A percentile compares a stretch with the other conserved stretches of the same genome.
These are phyloP conservation scores for Dinoponera quadriceps DNA, from an alignment of 1,140 invertebrate species.

Conservation along the genomic window DNA sequence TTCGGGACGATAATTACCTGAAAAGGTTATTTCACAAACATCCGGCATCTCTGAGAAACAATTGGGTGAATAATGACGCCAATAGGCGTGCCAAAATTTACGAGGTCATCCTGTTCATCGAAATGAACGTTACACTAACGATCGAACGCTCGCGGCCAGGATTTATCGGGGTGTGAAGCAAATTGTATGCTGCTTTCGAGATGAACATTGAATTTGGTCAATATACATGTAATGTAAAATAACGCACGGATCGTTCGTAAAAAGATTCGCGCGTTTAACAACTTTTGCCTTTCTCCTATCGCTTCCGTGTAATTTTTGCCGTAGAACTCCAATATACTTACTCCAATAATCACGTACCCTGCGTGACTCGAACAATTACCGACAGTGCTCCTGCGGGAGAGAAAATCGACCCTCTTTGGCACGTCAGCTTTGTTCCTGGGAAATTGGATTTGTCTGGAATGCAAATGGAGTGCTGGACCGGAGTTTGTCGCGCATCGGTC, in stretches of 20 bases:
- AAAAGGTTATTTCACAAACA: background rate
- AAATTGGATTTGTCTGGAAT: conserved; percentile 78
- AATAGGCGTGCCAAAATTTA: conserved; percentile 9
- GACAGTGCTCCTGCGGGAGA: conserved; percentile 59
- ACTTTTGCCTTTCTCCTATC: conserved; percentile 52
- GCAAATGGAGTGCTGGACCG: conserved; percentile 72
- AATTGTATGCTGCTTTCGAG: conserved; percentile 35
- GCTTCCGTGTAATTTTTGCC: conserved; percentile 53
- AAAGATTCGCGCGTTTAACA: conserved; percentile 59
- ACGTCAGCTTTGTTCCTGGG: conserved; percentile 70
- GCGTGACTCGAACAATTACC: conserved; percentile 70
- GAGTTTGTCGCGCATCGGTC: conserved; percentile 53
- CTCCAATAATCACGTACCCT: conserved; percentile 66
- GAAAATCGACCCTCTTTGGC: conserved; percentile 62
- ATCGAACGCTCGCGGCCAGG: conserved; percentile 7
- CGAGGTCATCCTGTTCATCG: background rate
- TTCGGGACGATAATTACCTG: background rate
- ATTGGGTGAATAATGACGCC: conserved; percentile 8
- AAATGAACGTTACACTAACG: conserved; percentile 53
- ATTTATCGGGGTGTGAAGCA: conserved; percentile 43
- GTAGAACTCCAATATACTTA: conserved; percentile 50
- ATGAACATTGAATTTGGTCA: conserved; percentile 20
- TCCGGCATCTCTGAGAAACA: background rate
- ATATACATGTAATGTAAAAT: background rate
- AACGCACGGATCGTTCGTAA: conserved; percentile 45